Base-by-base conservation (phyloP, 2,113 vertebrate species). In the Micronycteris hirsuta region DNA sequence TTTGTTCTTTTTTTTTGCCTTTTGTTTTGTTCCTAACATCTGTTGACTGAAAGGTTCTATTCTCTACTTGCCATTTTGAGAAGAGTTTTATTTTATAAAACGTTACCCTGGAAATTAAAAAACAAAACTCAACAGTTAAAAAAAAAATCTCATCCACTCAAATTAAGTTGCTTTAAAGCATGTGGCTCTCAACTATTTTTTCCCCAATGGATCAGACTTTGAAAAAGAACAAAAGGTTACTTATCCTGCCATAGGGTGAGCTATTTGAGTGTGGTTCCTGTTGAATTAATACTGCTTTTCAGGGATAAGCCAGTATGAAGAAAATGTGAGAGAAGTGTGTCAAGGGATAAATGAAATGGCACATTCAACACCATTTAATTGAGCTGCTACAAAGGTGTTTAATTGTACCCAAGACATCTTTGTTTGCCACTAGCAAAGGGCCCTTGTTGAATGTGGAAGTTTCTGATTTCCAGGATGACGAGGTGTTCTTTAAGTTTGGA, bases 161-260 rank as follows among this genome's bases (percentile, higher is more conserved):
- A 70, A 81, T 81, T 92, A 97, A 93, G 68, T 87, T 76, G 45
- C 41, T 56, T 78, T 90, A 92, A 85, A 94, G 76, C 65, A 82
- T 31, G 36, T 54, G 65, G 41, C 36, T 97, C 76, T 96, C 73
- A 92, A 90, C 95, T 87, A 73, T 78, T 83, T 91, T 68, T 63
- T 12, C 65, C 45, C 52, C 45, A 80, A 5, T 70, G 76, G 54
- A 14, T 74, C 88, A 86, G 82, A 43, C 67, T 94, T 91, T 90
- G 92, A 91, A 83, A 83, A 97, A 91, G 96, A 92, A 96, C 94
- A 96, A 93, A 95, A 96, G 94, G 43, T 87, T 70, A 82, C 73
- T 90, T 92, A 68, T 91, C 70, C 70, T 77, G 65, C 41, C 28
- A 8, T 70, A 43, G 91, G 81, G 88, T 81, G 81, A 92, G 65